Conservation (phyloP, 2,797 vertebrate genomes). For the Enteromius unitaeniatus region DNA sequence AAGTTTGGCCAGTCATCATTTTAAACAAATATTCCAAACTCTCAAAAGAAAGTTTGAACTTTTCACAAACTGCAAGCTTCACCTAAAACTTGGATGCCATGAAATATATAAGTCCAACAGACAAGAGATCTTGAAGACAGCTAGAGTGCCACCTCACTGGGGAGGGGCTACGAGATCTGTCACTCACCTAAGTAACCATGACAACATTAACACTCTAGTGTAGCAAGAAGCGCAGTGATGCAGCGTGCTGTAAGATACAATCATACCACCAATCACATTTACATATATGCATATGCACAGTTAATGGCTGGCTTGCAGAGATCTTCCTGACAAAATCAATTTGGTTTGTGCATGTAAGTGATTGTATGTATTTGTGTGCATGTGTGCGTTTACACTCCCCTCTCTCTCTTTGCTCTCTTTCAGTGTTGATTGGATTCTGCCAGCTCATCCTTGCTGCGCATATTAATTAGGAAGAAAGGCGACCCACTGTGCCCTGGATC, state of each 20-base stretch:
- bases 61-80: not conserved
- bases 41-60: not conserved
- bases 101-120: not conserved
- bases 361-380: conserved; percentile 38
- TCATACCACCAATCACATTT: conserved; percentile 49
- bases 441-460: conserved; percentile 62
- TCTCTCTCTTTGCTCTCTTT: conserved; percentile 46
- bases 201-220: conserved; percentile 20
- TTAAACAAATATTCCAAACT: not conserved
- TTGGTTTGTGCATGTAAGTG: conserved; percentile 35
- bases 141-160: not conserved
- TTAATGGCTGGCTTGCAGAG: conserved; percentile 42
- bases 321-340: conserved; percentile 33
- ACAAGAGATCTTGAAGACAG: not conserved
- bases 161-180: conserved; percentile 23
- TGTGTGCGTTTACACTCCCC: conserved; percentile 17
- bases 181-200: conserved; percentile 34
- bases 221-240: conserved; percentile 1
- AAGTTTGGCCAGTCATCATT: not conserved
- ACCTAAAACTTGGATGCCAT: not conserved
- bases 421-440: conserved; percentile 66
- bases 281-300: conserved; percentile 36
- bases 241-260: conserved; percentile 26
- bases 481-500: conserved; percentile 58
- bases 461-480: conserved; percentile 64